phyloP scores from a whole-genome alignment of 2,888 invertebrate species.

The Lymantria dispar region DNA sequence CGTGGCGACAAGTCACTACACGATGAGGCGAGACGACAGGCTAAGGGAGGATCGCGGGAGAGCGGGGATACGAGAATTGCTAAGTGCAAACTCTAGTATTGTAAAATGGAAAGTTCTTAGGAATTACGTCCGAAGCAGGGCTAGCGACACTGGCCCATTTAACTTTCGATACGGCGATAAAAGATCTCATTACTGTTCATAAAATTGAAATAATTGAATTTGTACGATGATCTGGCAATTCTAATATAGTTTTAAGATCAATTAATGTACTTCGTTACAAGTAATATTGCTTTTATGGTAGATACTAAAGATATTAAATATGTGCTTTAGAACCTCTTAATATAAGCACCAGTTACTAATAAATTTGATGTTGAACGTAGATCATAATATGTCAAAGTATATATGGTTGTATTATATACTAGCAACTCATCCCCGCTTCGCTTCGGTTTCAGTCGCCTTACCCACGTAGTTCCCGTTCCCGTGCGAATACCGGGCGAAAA shows the following conservation, averaged over 20 bases:
- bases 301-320: too few species aligned
- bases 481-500: too few species aligned
- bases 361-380: too few species aligned
- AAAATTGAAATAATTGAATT: not conserved
- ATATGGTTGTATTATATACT: too few species aligned
- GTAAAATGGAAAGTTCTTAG: constrained; percentile 41
- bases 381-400: too few species aligned
- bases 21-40: constrained; percentile 13
- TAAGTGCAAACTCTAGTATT: constrained; percentile 60
- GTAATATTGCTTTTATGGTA: too few species aligned
- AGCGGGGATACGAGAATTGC: constrained; percentile 9
- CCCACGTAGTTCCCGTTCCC: too few species aligned
- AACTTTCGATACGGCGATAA: constrained; percentile 9
- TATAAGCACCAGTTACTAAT: too few species aligned
- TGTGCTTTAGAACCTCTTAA: too few species aligned
- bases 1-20: constrained; percentile 18
- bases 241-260: not conserved
- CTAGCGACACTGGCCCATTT: constrained; percentile 12
- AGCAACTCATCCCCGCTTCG: too few species aligned
- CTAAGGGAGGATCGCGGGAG: constrained; percentile 6
- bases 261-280: not conserved
- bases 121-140: constrained; percentile 22
- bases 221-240: not conserved
- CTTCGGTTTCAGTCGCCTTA: too few species aligned
- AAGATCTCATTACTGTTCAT: not conserved